These are phyloP conservation scores for Andrena bucephala DNA, from an alignment of 2,888 invertebrate species.

Conservation along the genomic window DNA sequence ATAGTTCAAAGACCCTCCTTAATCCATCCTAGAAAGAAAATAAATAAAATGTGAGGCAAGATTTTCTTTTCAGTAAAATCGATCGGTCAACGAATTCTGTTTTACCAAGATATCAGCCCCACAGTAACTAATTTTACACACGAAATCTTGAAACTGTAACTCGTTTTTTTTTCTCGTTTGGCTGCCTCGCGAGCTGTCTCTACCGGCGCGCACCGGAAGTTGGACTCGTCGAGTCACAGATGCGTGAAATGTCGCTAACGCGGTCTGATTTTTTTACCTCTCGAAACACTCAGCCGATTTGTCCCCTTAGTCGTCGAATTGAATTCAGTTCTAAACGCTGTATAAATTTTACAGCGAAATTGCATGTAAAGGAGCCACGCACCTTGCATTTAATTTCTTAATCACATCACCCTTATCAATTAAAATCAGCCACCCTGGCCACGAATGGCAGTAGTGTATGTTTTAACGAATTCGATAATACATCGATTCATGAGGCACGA, in stretches of 20 bases:
- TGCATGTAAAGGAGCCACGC: too few species aligned
- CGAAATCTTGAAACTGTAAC: conserved; percentile 1
- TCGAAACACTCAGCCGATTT: background rate
- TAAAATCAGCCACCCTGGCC: too few species aligned
- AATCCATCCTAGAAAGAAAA: background rate
- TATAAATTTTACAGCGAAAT: too few species aligned
- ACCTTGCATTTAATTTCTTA: too few species aligned
- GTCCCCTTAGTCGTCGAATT: background rate
- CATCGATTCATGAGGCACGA: background rate
- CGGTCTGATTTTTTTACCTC: background rate
- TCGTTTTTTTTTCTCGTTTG: background rate
- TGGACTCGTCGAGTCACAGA: conserved; percentile 9
- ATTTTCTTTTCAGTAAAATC: too few species aligned
- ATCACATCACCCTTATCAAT: too few species aligned
- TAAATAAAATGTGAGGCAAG: background rate
- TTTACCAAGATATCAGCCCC: background rate
- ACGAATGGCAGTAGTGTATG: too few species aligned
- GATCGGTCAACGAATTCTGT: background rate
- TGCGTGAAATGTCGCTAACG: conserved; percentile 14
- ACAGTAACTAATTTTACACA: background rate
- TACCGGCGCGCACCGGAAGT: conserved; percentile 1
- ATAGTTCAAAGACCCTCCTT: background rate
- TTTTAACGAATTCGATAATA: background rate
- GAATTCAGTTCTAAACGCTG: too few species aligned
- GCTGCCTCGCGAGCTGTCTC: background rate